Percentiles rank a stretch among this genome's conserved stretches.
Conservation (phyloP, 2,113 vertebrate species). For the Urocolius indicus region DNA sequence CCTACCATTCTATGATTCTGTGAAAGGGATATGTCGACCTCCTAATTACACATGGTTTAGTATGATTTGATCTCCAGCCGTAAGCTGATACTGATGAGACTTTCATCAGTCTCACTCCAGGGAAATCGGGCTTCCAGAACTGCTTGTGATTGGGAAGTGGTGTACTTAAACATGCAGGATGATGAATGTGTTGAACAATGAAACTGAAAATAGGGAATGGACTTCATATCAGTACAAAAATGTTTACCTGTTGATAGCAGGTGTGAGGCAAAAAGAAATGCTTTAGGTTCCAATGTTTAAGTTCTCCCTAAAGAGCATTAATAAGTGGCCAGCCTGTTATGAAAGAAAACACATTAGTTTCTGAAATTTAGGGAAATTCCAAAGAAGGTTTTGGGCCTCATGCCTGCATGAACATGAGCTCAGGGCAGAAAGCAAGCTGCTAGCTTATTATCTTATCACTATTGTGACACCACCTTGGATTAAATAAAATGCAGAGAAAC, state of each 20-base stretch:
- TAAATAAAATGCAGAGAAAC: background rate
- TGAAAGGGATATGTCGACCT: background rate
- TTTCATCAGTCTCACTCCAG: background rate
- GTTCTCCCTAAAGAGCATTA: background rate
- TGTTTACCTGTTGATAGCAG: background rate
- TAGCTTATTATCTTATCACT: background rate
- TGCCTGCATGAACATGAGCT: background rate
- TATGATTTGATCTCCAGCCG: background rate
- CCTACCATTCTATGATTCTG: no score
- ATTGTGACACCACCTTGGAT: background rate
- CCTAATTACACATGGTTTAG: rapidly evolving
- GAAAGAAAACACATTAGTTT: background rate
- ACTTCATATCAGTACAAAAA: background rate
- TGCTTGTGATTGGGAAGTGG: background rate
- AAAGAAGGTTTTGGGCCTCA: background rate
- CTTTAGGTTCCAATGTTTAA: background rate
- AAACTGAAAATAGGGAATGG: background rate
- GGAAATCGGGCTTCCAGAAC: background rate
- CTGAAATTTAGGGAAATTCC: background rate
- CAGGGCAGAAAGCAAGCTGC: rapidly evolving
- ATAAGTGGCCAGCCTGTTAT: background rate
- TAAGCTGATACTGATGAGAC: background rate
- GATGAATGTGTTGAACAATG: background rate
- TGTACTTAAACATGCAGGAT: rapidly evolving
- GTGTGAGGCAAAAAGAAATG: background rate